Conservation (phyloP, 2,113 vertebrate genomes). For the Porphyrio hochstetteri region DNA sequence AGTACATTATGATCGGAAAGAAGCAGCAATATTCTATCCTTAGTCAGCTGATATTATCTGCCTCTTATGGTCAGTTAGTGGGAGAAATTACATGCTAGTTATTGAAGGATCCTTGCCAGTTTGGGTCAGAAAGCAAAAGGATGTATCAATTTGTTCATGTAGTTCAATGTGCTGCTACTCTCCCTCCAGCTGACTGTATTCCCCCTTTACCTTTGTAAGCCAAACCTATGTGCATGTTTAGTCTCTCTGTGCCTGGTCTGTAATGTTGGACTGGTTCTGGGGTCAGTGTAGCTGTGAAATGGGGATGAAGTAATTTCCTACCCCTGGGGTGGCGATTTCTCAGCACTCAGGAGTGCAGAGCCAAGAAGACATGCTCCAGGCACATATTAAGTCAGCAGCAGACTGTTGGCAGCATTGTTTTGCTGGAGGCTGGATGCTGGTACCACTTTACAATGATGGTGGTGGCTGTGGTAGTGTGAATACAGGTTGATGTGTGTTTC, state of each 20-base stretch:
- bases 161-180: neutral
- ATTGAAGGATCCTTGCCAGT: neutral
- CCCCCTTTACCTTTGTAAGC: neutral
- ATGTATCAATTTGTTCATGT: neutral
- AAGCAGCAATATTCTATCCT: neutral
- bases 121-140: neutral
- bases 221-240: neutral
- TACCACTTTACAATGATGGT: neutral
- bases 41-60: neutral
- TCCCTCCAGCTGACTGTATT: neutral
- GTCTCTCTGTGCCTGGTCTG: neutral
- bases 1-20: neutral
- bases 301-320: neutral
- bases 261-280: neutral
- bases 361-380: accelerated
- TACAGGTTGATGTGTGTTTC: neutral
- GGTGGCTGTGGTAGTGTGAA: neutral
- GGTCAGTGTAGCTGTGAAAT: neutral
- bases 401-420: neutral
- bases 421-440: neutral
- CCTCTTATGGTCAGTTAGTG: neutral
- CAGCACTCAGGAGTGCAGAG: neutral
- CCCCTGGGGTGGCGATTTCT: neutral
- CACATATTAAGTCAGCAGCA: neutral
- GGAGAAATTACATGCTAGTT: neutral